These are phyloP conservation scores for Drosophila anomelani DNA, from an alignment of 2,888 invertebrate species.

Conservation along the genomic window DNA sequence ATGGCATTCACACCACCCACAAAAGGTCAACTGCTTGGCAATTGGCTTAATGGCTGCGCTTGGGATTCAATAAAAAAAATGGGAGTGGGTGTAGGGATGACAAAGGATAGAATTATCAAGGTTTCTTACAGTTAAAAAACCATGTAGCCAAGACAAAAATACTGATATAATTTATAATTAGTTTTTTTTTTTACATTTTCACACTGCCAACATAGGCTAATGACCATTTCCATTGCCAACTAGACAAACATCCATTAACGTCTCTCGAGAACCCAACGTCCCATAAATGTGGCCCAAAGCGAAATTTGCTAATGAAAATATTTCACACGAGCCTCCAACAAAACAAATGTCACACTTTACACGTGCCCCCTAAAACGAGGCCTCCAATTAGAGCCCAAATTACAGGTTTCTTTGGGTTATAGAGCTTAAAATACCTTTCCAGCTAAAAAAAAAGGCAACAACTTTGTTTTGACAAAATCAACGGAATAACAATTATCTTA, in stretches of 20 bases:
- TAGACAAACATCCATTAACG: conserved; percentile 26
- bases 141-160: too few relatives aligned
- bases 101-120: not conserved
- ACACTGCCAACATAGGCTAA: conserved; percentile 11
- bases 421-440: conserved; percentile 8
- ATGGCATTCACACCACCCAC: conserved; percentile 21
- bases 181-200: not conserved
- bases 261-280: conserved; percentile 20
- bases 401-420: not conserved
- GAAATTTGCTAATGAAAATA: conserved; percentile 23
- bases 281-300: conserved; percentile 17
- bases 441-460: not conserved
- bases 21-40: conserved; percentile 22
- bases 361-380: conserved; percentile 17
- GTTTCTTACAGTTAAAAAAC: not conserved
- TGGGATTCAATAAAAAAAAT: conserved; percentile 6
- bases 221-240: conserved; percentile 28
- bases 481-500: conserved; percentile 54
- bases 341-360: conserved; percentile 30
- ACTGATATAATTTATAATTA: too few relatives aligned
- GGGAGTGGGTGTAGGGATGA: not conserved
- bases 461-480: not conserved
- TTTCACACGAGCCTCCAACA: conserved; percentile 23
- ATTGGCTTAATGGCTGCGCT: conserved; percentile 13
- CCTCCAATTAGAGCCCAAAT: conserved; percentile 28